Evolutionary conservation across 1,140 invertebrate species (phyloP), one percentile per base, ranked within the genome.

Genomic region (Plutomurus gul): DNA sequence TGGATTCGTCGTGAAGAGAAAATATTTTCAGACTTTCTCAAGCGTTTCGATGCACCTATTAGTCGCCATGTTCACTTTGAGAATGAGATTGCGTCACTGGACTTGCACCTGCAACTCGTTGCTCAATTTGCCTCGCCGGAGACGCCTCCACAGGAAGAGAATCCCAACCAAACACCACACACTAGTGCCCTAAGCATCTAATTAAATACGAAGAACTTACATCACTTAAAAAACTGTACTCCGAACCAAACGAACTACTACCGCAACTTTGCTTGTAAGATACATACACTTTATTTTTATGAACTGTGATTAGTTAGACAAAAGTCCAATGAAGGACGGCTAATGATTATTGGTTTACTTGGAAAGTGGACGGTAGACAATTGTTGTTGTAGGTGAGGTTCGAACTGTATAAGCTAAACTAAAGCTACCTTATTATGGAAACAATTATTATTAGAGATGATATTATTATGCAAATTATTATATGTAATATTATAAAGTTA

Each of bases 1-100:
- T 96, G 94, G 93, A 94, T 96, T 83, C 89, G 91, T 30, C 89
- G 91, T 82, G 94, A 96, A 87, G 93, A 96, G 86, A 90, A 90
- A 82, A 86, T 87, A 1, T 96, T 96, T 88, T 90, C 89, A 6
- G 88, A 91, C 18, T 87, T 89, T 81, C 87, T 96, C 7, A 86
- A 87, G 83, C 88, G 88, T 82, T 86, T 93, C 1, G 91, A 90
- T 36, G 91, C 91, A 33, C 86, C 89, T 4, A 86, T 94, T 18
- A 85, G 87, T 6, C 86, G 92, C 39, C 88, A 85, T 71, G 84
- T 92, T 76, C 92, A 93, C 87, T 93, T 93, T 85, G 89, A 90
- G 81, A 88, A 89, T 81, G 87, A 91, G 81, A 85, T 86, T 25
- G 87, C 90, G 22, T 91, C 88, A 83, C 86, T 94, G 30, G 87